Conservation (phyloP, 2,888 invertebrate genomes). For the Eupsilia transversa region DNA sequence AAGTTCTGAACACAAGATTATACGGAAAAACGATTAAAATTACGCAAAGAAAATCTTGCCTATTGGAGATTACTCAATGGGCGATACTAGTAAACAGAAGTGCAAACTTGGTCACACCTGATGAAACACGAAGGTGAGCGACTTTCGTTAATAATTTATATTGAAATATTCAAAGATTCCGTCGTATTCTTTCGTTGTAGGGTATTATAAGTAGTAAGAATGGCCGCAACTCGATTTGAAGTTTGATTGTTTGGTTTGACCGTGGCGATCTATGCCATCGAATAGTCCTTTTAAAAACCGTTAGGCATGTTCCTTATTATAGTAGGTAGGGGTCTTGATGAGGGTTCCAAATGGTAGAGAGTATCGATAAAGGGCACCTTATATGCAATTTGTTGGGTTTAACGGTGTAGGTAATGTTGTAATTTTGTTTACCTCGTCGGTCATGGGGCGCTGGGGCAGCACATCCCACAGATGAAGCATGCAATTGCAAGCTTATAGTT, state of each 20-base stretch:
- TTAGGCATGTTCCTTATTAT: not conserved
- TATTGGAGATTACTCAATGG: constrained; percentile 40
- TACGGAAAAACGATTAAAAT: constrained; percentile 8
- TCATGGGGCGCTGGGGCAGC: not conserved
- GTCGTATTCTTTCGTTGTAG: constrained; percentile 7
- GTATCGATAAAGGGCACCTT: not conserved
- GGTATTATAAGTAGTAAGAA: not conserved
- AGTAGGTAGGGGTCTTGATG: not conserved
- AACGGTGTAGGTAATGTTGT: not conserved
- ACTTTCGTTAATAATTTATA: constrained; percentile 55
- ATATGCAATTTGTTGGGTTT: not conserved
- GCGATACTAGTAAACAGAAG: constrained; percentile 32
- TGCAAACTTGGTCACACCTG: constrained; percentile 62
- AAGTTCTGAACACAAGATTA: not conserved
- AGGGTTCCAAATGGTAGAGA: not conserved
- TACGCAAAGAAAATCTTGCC: constrained; percentile 25
- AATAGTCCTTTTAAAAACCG: not conserved
- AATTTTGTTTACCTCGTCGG: not conserved
- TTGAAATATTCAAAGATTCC: constrained; percentile 39
- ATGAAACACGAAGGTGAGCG: constrained; percentile 64
- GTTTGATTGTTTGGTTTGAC: no score
- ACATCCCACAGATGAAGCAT: not conserved
- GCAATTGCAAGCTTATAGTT: constrained; percentile 7
- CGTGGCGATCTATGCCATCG: not conserved
- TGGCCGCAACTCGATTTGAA: not conserved